These are phyloP conservation scores for Elmis aenea DNA, from an alignment of 2,888 invertebrate genomes.

Conservation along the genomic window DNA sequence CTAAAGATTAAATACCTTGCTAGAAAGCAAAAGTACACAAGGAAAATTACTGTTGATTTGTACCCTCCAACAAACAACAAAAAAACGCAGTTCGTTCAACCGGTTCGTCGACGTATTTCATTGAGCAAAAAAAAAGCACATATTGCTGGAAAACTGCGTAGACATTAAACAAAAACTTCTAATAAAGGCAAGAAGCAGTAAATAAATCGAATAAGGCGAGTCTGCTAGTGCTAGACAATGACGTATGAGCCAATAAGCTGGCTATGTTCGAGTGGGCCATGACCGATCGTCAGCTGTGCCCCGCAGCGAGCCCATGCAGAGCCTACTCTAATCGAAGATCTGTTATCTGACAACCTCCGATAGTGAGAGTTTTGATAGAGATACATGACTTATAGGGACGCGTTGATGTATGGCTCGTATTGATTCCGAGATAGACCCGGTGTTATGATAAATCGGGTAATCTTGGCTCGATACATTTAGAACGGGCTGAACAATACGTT, in stretches of 20 bases:
- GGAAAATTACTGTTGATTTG: too few relatives aligned
- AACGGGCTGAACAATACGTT: too few relatives aligned
- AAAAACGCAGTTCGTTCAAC: too few relatives aligned
- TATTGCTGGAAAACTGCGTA: too few relatives aligned
- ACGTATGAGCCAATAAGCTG: constrained; percentile 45
- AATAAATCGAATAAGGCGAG: constrained; percentile 37
- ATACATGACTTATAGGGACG: constrained; percentile 15
- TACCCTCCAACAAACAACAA: too few relatives aligned
- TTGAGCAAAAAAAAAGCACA: too few relatives aligned
- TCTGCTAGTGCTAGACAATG: constrained; percentile 37
- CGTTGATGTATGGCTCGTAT: constrained; percentile 9
- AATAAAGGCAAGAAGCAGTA: constrained; percentile 26
- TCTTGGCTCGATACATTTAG: too few relatives aligned
- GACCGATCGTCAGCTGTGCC: constrained; percentile 46
- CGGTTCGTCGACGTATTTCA: too few relatives aligned
- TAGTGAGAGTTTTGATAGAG: constrained; percentile 22
- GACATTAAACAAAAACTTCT: too few relatives aligned
- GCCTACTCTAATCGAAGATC: constrained; percentile 44
- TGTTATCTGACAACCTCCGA: constrained; percentile 39
- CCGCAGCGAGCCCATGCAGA: constrained; percentile 41
- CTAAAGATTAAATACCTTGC: too few relatives aligned
- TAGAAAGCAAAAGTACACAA: too few relatives aligned
- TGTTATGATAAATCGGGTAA: neutral
- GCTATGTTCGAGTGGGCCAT: constrained; percentile 44
- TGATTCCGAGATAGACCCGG: neutral